phyloP scores from a whole-genome alignment of 2,888 invertebrate genomes.

The Xanthorhoe designata region DNA sequence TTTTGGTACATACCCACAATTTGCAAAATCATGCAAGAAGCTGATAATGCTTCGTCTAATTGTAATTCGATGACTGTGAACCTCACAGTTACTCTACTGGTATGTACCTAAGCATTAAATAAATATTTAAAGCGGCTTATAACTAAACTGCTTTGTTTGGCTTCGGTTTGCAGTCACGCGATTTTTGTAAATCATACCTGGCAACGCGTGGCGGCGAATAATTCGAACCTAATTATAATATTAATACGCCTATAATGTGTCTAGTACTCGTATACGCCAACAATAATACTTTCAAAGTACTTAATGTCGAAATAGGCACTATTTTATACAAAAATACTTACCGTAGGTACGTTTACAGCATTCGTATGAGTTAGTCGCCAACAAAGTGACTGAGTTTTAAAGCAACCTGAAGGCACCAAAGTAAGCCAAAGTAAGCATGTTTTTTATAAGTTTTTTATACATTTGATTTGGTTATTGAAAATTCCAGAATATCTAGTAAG shows the following conservation, averaged over 20 bases:
- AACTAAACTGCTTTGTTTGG: conserved; percentile 33
- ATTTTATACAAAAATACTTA: background rate
- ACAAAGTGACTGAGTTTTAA: background rate
- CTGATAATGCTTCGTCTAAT: too few relatives aligned
- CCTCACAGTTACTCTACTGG: conserved; percentile 15
- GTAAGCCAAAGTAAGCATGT: too few relatives aligned
- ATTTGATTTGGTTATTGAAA: too few relatives aligned
- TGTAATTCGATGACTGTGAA: background rate
- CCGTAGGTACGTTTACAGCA: background rate
- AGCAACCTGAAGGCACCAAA: too few relatives aligned
- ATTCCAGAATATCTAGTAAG: too few relatives aligned
- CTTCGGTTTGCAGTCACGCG: conserved; percentile 33
- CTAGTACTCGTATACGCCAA: conserved; percentile 1
- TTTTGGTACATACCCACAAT: too few relatives aligned
- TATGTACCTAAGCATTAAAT: conserved; percentile 23
- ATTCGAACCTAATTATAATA: conserved; percentile 27
- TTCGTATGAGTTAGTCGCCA: background rate
- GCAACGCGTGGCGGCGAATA: conserved; percentile 29
- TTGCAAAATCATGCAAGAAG: too few relatives aligned
- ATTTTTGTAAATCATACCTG: conserved; percentile 34
- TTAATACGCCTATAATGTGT: conserved; percentile 25
- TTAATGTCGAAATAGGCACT: background rate
- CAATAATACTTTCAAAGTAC: background rate
- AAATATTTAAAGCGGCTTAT: conserved; percentile 34
- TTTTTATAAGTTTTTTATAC: too few relatives aligned